phyloP scores from a whole-genome alignment of 2,888 invertebrate genomes.

The Plagodis pulveraria region DNA sequence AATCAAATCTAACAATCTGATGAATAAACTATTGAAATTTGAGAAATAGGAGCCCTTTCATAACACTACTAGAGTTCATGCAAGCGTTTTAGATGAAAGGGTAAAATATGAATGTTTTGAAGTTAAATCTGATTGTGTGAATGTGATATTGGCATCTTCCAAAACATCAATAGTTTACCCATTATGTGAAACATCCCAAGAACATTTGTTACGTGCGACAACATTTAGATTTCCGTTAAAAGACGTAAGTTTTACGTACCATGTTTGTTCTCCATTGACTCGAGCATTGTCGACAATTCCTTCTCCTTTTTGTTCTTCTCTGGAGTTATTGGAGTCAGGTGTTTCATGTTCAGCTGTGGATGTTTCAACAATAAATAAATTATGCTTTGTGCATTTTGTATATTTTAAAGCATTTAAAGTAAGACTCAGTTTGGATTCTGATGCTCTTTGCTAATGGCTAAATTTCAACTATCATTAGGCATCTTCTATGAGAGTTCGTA shows the following conservation, averaged over 20 bases:
- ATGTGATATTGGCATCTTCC: constrained; percentile 52
- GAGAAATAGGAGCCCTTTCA: constrained; percentile 75
- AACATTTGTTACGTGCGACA: constrained; percentile 28
- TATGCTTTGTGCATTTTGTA: not conserved
- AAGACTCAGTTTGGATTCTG: no score
- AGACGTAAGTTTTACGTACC: constrained; percentile 83
- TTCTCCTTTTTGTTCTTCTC: constrained; percentile 88
- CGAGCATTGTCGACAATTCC: constrained; percentile 89
- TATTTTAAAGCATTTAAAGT: no score
- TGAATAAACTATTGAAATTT: constrained; percentile 88
- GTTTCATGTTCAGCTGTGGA: constrained; percentile 85
- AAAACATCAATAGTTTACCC: constrained; percentile 86
- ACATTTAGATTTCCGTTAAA: constrained; percentile 16
- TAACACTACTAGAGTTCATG: constrained; percentile 68
- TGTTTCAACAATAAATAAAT: constrained; percentile 19
- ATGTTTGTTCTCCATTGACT: constrained; percentile 93
- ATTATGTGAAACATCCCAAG: constrained; percentile 43
- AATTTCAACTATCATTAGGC: no score
- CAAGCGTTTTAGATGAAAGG: constrained; percentile 80
- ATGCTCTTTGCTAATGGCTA: no score
- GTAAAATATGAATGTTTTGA: constrained; percentile 85
- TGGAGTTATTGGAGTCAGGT: constrained; percentile 84
- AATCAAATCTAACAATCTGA: constrained; percentile 81
- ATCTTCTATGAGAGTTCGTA: no score
- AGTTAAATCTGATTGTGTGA: constrained; percentile 42